Evolutionary conservation across 2,113 vertebrate genomes (phyloP).

Genomic region (Anhinga anhinga): DNA sequence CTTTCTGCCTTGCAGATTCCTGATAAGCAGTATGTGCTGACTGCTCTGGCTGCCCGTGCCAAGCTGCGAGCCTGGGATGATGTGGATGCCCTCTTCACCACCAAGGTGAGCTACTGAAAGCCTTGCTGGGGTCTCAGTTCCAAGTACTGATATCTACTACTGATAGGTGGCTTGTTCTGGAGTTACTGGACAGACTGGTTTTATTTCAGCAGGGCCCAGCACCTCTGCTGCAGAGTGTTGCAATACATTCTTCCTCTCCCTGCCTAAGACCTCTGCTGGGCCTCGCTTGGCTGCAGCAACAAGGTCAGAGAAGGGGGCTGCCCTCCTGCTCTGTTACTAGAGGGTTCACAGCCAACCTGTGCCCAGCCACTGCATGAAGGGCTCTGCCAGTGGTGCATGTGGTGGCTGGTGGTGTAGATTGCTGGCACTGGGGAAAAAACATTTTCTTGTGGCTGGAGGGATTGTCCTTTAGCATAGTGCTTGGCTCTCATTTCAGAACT

Average conservation of each 20-base stretch:
- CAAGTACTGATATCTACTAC: neutral
- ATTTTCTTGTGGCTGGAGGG: neutral
- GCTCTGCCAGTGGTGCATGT: neutral
- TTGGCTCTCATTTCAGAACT: slow-evolving; percentile 77
- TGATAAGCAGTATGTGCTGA: slow-evolving; percentile 92
- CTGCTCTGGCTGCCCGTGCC: slow-evolving; percentile 88
- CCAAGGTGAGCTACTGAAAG: slow-evolving; percentile 74
- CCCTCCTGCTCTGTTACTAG: neutral
- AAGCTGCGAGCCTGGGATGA: slow-evolving; percentile 91
- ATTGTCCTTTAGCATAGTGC: neutral
- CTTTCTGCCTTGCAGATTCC: slow-evolving; percentile 81
- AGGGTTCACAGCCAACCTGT: neutral
- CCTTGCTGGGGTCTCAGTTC: neutral
- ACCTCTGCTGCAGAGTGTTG: neutral
- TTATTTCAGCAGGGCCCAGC: neutral
- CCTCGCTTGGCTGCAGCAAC: neutral
- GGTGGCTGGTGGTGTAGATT: fast-evolving
- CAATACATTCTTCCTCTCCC: neutral
- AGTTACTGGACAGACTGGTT: neutral
- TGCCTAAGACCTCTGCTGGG: neutral
- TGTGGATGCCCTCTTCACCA: slow-evolving; percentile 90
- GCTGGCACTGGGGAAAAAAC: neutral
- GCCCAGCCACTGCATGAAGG: neutral
- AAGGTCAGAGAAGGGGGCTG: neutral
- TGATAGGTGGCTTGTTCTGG: neutral